Evolutionary conservation across 2,797 vertebrate species (phyloP).

Genomic region (Ptychobarbus kaznakovi): DNA sequence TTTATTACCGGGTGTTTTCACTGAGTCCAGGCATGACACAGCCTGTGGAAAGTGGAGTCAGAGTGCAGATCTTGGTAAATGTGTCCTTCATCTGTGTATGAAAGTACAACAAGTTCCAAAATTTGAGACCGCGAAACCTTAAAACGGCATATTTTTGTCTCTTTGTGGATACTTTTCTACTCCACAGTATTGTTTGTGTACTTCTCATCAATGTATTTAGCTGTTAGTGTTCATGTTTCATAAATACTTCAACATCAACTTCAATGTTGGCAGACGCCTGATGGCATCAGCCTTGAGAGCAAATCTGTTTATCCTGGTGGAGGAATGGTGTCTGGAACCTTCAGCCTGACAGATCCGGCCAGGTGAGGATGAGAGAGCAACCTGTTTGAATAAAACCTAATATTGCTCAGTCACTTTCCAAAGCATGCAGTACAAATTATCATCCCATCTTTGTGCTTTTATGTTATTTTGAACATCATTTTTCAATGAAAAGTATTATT

Average conservation of each 20-base stretch:
- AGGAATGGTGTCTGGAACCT: constrained; percentile 30
- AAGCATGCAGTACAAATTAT: not conserved
- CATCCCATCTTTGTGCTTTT: too few relatives aligned
- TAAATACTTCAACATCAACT: not conserved
- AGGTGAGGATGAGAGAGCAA: not conserved
- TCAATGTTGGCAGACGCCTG: constrained; percentile 13
- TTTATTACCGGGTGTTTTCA: constrained; percentile 74
- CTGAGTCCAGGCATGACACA: constrained; percentile 70
- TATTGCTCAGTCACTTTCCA: not conserved
- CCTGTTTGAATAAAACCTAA: not conserved
- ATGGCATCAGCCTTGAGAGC: constrained; percentile 37
- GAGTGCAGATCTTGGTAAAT: constrained; percentile 72
- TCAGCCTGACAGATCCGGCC: constrained; percentile 22
- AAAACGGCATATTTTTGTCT: not conserved
- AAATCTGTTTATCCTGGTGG: not conserved
- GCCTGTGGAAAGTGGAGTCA: constrained; percentile 52
- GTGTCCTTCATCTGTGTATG: not conserved
- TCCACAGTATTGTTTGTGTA: not conserved
- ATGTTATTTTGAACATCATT: too few relatives aligned
- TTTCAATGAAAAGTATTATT: too few relatives aligned
- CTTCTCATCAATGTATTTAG: not conserved
- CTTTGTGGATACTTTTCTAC: not conserved
- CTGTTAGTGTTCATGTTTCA: not conserved
- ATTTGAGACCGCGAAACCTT: not conserved
- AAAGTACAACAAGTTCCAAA: not conserved